phyloP scores from a whole-genome alignment of 2,888 invertebrate species.

The Myathropa florea region DNA sequence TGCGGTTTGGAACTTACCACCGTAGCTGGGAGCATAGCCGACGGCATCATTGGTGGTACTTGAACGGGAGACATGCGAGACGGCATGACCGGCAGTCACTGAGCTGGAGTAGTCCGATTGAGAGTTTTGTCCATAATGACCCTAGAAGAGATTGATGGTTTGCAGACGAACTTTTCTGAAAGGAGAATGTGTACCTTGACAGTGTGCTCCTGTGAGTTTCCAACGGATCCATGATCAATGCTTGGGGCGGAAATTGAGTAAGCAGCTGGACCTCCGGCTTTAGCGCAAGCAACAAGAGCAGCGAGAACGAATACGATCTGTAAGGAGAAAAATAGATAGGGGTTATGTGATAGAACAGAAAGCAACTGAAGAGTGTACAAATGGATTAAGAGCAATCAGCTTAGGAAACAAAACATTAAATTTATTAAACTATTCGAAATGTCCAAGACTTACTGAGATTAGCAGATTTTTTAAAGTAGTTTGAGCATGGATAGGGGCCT shows the following conservation, averaged over 20 bases:
- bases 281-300: constrained; percentile 77
- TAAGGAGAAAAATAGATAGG: background rate
- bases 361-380: too few species aligned
- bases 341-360: too few species aligned
- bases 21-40: constrained; percentile 76
- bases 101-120: constrained; percentile 80
- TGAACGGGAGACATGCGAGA: constrained; percentile 79
- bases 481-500: too few species aligned
- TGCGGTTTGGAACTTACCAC: constrained; percentile 71
- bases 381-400: too few species aligned
- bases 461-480: too few species aligned
- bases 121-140: constrained; percentile 80
- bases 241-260: constrained; percentile 80
- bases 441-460: too few species aligned
- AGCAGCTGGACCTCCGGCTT: constrained; percentile 80
- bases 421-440: too few species aligned
- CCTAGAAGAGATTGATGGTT: constrained; percentile 71
- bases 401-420: too few species aligned
- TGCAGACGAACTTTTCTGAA: background rate
- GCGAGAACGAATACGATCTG: constrained; percentile 78
- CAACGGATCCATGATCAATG: constrained; percentile 79
- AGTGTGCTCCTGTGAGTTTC: constrained; percentile 80
- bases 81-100: constrained; percentile 80
- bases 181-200: constrained; percentile 74
- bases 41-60: constrained; percentile 79